Evolutionary conservation across 2,888 invertebrate species (phyloP), one percentile per base, ranked within the genome.

Genomic region (Oconnorella tubifera): DNA sequence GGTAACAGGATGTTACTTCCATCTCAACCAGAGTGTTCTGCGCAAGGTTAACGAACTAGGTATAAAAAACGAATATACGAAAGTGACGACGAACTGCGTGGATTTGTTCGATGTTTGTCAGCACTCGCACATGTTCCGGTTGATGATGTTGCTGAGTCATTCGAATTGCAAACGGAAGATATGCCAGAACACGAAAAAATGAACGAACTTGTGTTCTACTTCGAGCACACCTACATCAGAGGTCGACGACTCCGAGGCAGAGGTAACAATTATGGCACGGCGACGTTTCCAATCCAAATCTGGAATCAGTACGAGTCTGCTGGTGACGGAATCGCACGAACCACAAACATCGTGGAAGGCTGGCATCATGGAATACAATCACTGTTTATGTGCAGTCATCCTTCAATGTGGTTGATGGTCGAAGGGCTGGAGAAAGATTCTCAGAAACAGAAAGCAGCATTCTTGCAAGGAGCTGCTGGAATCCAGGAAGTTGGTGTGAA

Each of bases 161-260:
- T 57, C 29, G 57, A 57, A 2, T 23, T 57, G 14, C 28, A 31
- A 1, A 14, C 57, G 10, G 57, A 57, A 23, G 19, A 29, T 14
- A 32, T 31, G 32, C 57, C 57, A 31, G 32, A 27, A 1, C 31
- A 31, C 19, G 57, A 57, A 2, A 29, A 31, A 19, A 14, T 57
- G 28, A 33, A 28, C 1, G 57, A 57, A 25, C 14, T 51, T 19
- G 2, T 32, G 14, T 3, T 2, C n/a, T 48, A 48, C 25, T 33
- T 59, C 25, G 48, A 59, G 48, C 59, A 59, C 48, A 59, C 59
- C 27, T 48, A 59, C 48, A 48, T 27, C 14, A 19, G 57, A 19
- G 48, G 59, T 10, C 48, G 48, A 23, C 10, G 48, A 40, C 40
- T 14, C 10, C 40, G 40, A 40, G 40, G 40, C 40, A 10, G 40